Base-by-base conservation (phyloP, 2,888 invertebrate genomes). In the Hemicrepidius hirtus region DNA sequence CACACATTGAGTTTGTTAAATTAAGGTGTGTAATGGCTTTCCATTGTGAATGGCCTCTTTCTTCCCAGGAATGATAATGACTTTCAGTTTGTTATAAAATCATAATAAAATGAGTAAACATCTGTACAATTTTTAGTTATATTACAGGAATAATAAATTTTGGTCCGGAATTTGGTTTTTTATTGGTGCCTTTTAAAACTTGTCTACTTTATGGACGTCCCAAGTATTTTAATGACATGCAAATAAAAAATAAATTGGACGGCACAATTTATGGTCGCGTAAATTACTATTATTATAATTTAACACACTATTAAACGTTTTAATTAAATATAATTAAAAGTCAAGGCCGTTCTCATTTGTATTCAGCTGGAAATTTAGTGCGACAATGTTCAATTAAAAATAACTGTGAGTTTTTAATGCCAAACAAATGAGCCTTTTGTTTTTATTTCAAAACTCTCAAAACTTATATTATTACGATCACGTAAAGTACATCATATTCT, bases 261-360 rank as follows among this genome's bases (percentile, higher is more conserved):
- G 76, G 67, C 65, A 65, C 76, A 81, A 80, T 82, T 81, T 81
- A 80, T 78, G 70, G 72, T 65, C 62, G 72, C 80, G 79, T 82
- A 81, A 83, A 82, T 80, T 82, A 79, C 79, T 76, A 79, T 81
- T 81, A 84, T 82, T 81, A 79, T 78, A 78, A 78, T 83, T 84
- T 83, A 83, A 82, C 80, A 79, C 80, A 80, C 81, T 79, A 81
- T 82, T 82, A 83, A 84, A 80, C 78, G 81, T 81, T 83, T 83
- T 84, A 84, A 84, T 84, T 83, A 79, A 76, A 74, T 74, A 78
- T 78, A 83, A 83, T 84, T 83, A 83, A 82, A 80, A 83, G 82
- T 83, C 84, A 84, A 83, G 84, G 83, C 73, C 81, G 76, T 68
- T 66, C 65, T 74, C 71, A 71, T 75, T 74, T 75, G 63, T 55